These are phyloP conservation scores for Ondatra zibethicus DNA, from an alignment of 2,113 vertebrate species.

Conservation along the genomic window DNA sequence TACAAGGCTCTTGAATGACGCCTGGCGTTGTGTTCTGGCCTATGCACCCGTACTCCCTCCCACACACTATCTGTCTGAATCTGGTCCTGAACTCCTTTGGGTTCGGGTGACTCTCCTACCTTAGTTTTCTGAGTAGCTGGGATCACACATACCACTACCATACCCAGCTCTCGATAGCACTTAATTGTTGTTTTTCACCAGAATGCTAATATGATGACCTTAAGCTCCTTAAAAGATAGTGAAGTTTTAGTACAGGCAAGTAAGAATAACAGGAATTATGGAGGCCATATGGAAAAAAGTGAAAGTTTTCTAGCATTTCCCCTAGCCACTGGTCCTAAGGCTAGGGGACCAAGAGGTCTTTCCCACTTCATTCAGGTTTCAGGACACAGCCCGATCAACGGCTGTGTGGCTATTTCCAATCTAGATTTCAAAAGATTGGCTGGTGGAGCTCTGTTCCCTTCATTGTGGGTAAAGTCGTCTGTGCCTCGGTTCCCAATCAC, in stretches of 20 bases:
- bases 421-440: neutral
- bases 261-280: neutral
- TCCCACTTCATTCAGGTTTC: neutral
- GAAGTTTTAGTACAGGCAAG: neutral
- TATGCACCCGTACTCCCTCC: neutral
- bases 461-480: neutral
- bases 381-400: neutral
- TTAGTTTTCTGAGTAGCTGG: neutral
- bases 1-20: neutral
- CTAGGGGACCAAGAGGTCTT: neutral
- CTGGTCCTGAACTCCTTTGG: neutral
- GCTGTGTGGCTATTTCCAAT: neutral
- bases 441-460: neutral
- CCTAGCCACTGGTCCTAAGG: neutral
- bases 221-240: neutral
- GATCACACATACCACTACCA: neutral
- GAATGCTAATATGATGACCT: neutral
- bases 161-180: neutral
- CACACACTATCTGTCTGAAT: no score
- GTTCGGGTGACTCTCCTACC: neutral
- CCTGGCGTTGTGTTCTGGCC: neutral
- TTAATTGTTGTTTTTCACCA: neutral
- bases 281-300: neutral
- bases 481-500: neutral
- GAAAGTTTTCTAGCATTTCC: neutral